phyloP scores from a whole-genome alignment of 2,113 vertebrate species.

The Bos javanicus region DNA sequence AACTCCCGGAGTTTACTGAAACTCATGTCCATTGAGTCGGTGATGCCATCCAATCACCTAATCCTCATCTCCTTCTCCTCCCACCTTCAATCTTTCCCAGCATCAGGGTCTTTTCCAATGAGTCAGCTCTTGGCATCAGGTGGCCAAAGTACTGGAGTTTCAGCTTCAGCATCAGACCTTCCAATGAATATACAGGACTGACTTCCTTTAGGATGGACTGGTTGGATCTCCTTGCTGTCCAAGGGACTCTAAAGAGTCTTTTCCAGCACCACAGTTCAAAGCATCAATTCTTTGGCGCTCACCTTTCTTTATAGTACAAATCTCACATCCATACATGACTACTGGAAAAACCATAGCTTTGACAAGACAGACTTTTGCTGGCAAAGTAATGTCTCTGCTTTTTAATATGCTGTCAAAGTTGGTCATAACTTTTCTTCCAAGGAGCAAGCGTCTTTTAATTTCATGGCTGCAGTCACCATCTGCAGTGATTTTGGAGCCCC shows the following conservation, averaged over 20 bases:
- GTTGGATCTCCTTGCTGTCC: neutral
- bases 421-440: neutral
- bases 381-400: neutral
- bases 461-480: neutral
- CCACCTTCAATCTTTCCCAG: neutral
- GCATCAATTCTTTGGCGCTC: neutral
- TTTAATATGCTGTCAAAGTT: neutral
- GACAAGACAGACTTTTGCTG: neutral
- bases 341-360: neutral
- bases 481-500: neutral
- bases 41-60: neutral
- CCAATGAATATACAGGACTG: neutral
- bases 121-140: neutral
- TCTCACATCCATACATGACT: neutral
- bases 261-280: neutral
- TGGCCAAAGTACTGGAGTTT: neutral
- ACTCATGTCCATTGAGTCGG: neutral
- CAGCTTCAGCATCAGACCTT: neutral
- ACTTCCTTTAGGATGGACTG: neutral
- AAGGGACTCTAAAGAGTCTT: neutral
- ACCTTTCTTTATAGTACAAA: neutral
- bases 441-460: neutral
- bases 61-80: neutral
- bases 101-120: neutral
- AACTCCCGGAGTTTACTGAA: neutral